Percentiles rank a stretch among this genome's conserved stretches.
Evolutionary conservation across 2,888 invertebrate genomes (phyloP).

Genomic region (Frankliniella intonsa): DNA sequence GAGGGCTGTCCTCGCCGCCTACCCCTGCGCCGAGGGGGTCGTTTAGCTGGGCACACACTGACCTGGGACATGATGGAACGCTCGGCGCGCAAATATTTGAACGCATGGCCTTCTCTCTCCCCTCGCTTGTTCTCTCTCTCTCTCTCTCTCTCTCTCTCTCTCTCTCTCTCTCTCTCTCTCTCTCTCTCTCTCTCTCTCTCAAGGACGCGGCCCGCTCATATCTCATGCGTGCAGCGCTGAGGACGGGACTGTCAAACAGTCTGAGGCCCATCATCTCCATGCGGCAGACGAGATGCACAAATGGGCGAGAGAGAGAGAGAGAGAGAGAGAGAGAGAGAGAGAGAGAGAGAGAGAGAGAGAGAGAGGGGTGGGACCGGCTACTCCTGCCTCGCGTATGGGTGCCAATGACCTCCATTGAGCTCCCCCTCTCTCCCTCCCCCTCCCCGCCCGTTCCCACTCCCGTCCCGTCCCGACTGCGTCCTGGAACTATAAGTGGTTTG

Average conservation of each 20-base stretch:
- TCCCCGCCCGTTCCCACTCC: background rate
- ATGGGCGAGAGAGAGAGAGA: background rate
- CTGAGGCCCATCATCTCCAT: background rate
- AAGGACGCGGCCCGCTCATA: background rate
- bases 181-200: background rate
- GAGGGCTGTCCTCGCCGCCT: too few relatives aligned
- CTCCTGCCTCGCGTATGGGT: background rate
- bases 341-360: background rate
- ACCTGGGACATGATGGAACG: background rate
- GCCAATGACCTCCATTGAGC: background rate
- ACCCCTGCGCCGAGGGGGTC: background rate
- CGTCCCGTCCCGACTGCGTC: background rate
- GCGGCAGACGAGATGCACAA: background rate
- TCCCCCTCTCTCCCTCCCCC: background rate
- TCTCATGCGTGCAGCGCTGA: background rate
- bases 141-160: slow-evolving; percentile 10
- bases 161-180: background rate
- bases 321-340: background rate
- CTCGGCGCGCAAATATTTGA: too few relatives aligned
- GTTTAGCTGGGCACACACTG: background rate
- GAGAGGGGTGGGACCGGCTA: background rate
- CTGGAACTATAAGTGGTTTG: background rate
- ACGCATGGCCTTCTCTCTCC: background rate
- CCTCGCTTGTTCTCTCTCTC: background rate
- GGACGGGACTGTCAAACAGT: background rate